phyloP scores from a whole-genome alignment of 2,797 vertebrate genomes.

The Mormyrus hasselquistii region DNA sequence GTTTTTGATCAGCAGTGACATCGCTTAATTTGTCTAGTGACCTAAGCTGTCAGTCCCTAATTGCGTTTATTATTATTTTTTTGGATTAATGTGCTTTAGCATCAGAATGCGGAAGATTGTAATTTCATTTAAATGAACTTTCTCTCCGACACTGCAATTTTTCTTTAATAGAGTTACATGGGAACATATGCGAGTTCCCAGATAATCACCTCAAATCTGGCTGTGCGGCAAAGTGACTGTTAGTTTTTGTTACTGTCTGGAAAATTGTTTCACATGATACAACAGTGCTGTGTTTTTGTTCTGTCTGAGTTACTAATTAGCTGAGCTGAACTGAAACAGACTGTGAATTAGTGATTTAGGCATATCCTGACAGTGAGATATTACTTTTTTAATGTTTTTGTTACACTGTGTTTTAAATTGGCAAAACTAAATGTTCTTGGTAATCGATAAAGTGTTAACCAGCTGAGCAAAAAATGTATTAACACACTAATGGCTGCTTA shows the following conservation, averaged over 20 bases:
- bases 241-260: neutral
- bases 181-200: neutral
- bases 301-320: neutral
- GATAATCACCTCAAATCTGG: neutral
- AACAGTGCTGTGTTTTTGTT: constrained; percentile 13
- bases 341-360: neutral
- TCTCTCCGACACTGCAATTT: neutral
- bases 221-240: neutral
- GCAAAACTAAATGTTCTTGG: neutral
- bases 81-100: neutral
- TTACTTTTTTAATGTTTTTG: neutral
- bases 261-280: neutral
- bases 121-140: neutral
- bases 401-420: neutral
- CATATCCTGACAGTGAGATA: neutral
- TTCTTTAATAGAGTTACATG: neutral
- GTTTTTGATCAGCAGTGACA: neutral
- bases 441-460: neutral
- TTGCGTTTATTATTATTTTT: neutral
- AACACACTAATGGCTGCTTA: neutral
- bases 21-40: neutral
- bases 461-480: neutral
- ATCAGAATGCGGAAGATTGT: neutral
- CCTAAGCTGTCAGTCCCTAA: neutral
- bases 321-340: neutral